phyloP scores from a whole-genome alignment of 2,888 invertebrate species.

The Fragum whitleyi region DNA sequence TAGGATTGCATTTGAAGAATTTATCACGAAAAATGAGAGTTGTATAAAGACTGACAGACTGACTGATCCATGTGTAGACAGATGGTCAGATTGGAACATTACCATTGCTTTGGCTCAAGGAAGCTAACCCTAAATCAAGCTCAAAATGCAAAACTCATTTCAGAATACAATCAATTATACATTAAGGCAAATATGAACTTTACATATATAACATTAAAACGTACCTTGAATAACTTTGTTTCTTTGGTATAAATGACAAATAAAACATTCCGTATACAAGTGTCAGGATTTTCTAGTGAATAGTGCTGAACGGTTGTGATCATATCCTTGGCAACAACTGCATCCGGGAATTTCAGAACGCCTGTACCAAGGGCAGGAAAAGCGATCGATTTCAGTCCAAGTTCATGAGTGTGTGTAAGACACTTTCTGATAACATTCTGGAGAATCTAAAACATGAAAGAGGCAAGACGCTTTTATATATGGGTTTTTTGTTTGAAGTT shows the following conservation, averaged over 20 bases:
- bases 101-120: too few species aligned
- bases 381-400: background rate
- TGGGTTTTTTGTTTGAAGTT: background rate
- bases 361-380: conserved; percentile 18
- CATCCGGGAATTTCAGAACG: background rate
- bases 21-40: too few species aligned
- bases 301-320: background rate
- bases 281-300: background rate
- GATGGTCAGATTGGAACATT: too few species aligned
- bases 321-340: background rate
- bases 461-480: background rate
- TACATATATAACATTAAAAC: too few species aligned
- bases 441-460: background rate
- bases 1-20: too few species aligned
- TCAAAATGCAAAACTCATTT: too few species aligned
- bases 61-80: too few species aligned
- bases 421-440: background rate
- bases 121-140: too few species aligned
- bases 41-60: too few species aligned
- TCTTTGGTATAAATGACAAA: conserved; percentile 45
- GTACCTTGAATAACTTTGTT: conserved; percentile 32
- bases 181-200: too few species aligned
- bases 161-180: too few species aligned
- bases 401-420: background rate
- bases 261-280: background rate